A percentile compares a stretch with the other conserved stretches of the same genome.
These are phyloP conservation scores for Mallotus villosus DNA, from an alignment of 2,797 vertebrate genomes.

Conservation along the genomic window DNA sequence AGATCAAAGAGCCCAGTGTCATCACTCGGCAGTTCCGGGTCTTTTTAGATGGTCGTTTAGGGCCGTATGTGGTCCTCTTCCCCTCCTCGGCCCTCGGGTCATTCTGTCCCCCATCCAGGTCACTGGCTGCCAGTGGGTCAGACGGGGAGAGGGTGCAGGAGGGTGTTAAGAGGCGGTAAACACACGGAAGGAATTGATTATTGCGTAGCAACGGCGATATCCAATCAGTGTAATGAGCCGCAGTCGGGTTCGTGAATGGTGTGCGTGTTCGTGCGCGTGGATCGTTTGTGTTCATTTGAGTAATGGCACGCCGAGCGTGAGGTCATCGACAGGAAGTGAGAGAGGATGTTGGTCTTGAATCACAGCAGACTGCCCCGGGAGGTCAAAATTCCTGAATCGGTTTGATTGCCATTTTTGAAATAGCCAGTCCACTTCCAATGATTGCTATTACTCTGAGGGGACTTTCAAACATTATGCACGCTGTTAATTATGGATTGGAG, in stretches of 20 bases:
- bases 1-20: neutral
- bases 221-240: constrained; percentile 53
- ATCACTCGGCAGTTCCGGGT: neutral
- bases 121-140: constrained; percentile 63
- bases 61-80: constrained; percentile 28
- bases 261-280: constrained; percentile 25
- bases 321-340: constrained; percentile 42
- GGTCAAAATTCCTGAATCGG: constrained; percentile 30
- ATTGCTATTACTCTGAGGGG: constrained; percentile 1
- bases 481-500: constrained; percentile 29
- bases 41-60: constrained; percentile 21
- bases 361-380: constrained; percentile 21
- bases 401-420: constrained; percentile 13
- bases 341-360: constrained; percentile 18
- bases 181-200: constrained; percentile 48
- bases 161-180: constrained; percentile 8
- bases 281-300: constrained; percentile 30
- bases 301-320: constrained; percentile 28
- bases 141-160: constrained; percentile 14
- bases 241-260: neutral
- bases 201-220: constrained; percentile 46
- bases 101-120: constrained; percentile 56
- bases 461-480: constrained; percentile 24
- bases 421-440: no score
- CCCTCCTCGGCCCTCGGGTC: constrained; percentile 46